Conservation (phyloP, 2,797 vertebrate genomes). For the Gymnoscopelus microlampas region DNA sequence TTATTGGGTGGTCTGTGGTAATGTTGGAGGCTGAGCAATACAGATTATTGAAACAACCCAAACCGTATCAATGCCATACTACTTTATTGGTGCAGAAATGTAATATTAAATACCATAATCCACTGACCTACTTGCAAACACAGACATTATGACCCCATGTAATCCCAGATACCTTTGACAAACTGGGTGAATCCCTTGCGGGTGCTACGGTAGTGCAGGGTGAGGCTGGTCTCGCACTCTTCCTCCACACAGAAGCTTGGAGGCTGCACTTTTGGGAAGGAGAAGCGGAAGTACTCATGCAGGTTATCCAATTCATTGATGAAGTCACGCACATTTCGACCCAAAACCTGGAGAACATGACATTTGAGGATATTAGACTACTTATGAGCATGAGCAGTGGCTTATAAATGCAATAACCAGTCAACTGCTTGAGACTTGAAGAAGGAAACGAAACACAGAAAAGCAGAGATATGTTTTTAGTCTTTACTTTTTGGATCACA, state of each 20-base stretch:
- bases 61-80: no score
- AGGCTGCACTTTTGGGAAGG: conserved; percentile 83
- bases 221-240: conserved; percentile 82
- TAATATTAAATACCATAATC: neutral
- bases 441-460: no score
- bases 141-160: neutral
- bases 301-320: conserved; percentile 84
- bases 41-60: no score
- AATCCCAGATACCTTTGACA: conserved; percentile 76
- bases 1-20: no score
- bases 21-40: no score
- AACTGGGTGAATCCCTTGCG: conserved; percentile 84
- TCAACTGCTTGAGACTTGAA: neutral
- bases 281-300: conserved; percentile 84
- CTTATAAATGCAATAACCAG: neutral
- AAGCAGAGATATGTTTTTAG: no score
- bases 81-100: no score
- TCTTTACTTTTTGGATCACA: no score
- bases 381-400: neutral
- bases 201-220: conserved; percentile 81
- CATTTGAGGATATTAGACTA: neutral
- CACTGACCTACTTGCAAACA: no score
- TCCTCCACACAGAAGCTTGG: conserved; percentile 85
- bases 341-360: conserved; percentile 69
- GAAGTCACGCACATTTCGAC: conserved; percentile 82